Conservation (phyloP, 2,113 vertebrate species). For the Melanerpes aurifrons region DNA sequence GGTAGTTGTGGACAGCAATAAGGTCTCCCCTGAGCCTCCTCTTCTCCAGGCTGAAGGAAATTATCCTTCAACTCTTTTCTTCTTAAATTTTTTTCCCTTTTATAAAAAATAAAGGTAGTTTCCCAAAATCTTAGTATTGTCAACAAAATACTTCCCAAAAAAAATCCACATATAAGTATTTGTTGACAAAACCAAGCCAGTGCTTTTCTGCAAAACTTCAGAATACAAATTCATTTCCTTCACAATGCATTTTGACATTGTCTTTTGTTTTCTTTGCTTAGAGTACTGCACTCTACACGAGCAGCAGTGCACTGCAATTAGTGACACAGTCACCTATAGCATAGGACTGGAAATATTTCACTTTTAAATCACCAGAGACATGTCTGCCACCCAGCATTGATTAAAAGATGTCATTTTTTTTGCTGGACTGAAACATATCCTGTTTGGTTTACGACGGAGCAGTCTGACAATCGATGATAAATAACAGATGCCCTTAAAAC, state of each 20-base stretch:
- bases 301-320: neutral
- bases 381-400: neutral
- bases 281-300: accelerated
- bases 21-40: too few species aligned
- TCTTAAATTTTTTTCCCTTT: neutral
- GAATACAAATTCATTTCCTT: neutral
- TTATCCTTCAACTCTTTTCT: neutral
- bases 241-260: neutral
- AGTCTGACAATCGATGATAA: neutral
- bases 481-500: neutral
- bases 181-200: neutral
- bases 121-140: neutral
- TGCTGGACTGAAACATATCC: neutral
- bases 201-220: neutral
- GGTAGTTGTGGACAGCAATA: too few species aligned
- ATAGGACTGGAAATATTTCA: neutral
- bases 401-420: neutral
- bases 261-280: neutral
- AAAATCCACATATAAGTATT: neutral
- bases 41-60: neutral
- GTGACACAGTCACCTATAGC: neutral
- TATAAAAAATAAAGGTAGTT: neutral
- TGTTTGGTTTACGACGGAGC: neutral
- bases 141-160: neutral
- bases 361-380: neutral